Evolutionary conservation across 2,113 vertebrate genomes (phyloP).

Genomic region (Oostethus manadensis): DNA sequence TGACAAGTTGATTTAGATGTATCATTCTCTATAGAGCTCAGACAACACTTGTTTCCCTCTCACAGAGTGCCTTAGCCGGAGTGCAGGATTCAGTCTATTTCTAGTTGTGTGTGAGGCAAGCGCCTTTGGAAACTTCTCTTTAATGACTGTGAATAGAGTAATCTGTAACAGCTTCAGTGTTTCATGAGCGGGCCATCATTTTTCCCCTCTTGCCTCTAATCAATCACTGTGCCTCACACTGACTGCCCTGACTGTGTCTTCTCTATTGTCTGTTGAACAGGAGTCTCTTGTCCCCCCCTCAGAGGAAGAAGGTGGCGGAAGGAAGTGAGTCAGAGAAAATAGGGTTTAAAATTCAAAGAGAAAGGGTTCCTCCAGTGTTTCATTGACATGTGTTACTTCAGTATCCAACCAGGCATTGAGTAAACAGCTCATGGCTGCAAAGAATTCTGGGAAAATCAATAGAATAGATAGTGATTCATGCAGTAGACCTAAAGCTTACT

Average conservation of each 20-base stretch:
- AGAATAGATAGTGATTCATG: slow-evolving; percentile 70
- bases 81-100: slow-evolving; percentile 12
- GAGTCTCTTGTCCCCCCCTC: slow-evolving; percentile 6
- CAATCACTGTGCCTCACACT: slow-evolving; percentile 53
- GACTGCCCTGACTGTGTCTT: slow-evolving; percentile 18
- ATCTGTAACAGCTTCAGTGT: slow-evolving; percentile 47
- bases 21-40: slow-evolving; percentile 1
- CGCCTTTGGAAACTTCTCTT: slow-evolving; percentile 38
- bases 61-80: slow-evolving; percentile 22
- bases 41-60: slow-evolving; percentile 26
- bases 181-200: slow-evolving; percentile 46
- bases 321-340: slow-evolving; percentile 15
- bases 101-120: slow-evolving; percentile 4
- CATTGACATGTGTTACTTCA: slow-evolving; percentile 62
- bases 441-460: slow-evolving; percentile 76
- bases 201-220: slow-evolving; percentile 49
- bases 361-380: slow-evolving; percentile 52
- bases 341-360: slow-evolving; percentile 28
- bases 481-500: slow-evolving; percentile 56
- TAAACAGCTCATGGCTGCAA: slow-evolving; percentile 68
- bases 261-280: slow-evolving; percentile 28
- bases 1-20: slow-evolving; percentile 6
- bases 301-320: slow-evolving; percentile 21
- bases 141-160: slow-evolving; percentile 47
- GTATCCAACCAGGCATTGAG: slow-evolving; percentile 70